Evolutionary conservation across 2,888 invertebrate species (phyloP).

Genomic region (Ophonus ardosiacus): DNA sequence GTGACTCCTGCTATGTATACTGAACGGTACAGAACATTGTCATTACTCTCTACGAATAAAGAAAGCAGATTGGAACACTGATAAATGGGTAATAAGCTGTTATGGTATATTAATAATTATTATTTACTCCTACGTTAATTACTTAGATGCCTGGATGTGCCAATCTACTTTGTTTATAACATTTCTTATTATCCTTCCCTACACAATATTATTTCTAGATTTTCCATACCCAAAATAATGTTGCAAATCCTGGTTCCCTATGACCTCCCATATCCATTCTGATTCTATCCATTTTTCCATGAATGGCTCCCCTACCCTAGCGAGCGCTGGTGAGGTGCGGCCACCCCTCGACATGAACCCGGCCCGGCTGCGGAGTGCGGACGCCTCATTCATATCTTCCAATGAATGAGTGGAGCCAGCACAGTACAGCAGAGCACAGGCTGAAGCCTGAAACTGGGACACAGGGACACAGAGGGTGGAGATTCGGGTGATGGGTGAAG

Average conservation of each 20-base stretch:
- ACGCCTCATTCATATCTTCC: conserved; percentile 59
- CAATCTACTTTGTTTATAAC: no score
- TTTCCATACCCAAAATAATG: not conserved
- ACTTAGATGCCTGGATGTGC: no score
- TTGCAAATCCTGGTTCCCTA: no score
- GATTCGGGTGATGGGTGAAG: conserved; percentile 25
- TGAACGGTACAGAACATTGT: no score
- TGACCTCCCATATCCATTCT: not conserved
- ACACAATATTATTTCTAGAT: not conserved
- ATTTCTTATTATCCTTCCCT: not conserved
- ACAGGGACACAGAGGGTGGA: not conserved
- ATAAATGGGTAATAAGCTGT: no score
- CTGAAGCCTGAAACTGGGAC: no score
- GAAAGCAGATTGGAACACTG: no score
- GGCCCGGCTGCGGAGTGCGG: conserved; percentile 10
- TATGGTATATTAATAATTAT: no score
- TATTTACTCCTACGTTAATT: no score
- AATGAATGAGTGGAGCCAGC: conserved; percentile 51
- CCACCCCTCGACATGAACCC: conserved; percentile 35
- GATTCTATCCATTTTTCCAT: conserved; percentile 13
- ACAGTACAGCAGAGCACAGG: not conserved
- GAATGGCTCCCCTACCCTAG: not conserved
- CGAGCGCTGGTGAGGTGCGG: conserved; percentile 2
- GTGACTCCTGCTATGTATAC: no score
- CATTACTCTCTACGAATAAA: no score